Conservation (phyloP, 2,797 vertebrate genomes). For the Phalloptychus januarius region DNA sequence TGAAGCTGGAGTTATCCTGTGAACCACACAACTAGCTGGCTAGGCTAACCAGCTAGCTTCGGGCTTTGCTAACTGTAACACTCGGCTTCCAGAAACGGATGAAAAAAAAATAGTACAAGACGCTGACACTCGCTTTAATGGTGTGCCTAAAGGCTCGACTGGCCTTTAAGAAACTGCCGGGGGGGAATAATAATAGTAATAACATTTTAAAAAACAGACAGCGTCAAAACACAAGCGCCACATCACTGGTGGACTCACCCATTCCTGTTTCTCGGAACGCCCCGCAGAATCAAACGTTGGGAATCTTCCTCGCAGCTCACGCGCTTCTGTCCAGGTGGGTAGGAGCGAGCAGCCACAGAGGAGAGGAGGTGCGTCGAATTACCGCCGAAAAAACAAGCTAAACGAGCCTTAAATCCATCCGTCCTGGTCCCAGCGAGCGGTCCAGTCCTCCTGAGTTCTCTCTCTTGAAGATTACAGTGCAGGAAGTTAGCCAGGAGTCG, state of each 20-base stretch:
- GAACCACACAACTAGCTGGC: constrained; percentile 51
- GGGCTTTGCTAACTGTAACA: constrained; percentile 49
- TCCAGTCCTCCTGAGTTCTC: constrained; percentile 37
- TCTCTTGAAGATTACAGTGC: constrained; percentile 65
- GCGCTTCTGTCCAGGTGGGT: constrained; percentile 63
- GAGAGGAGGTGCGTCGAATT: constrained; percentile 24
- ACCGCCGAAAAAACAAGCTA: constrained; percentile 22
- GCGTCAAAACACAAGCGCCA: constrained; percentile 46
- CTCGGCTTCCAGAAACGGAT: neutral
- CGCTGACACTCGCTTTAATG: constrained; percentile 1
- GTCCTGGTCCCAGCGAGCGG: constrained; percentile 36
- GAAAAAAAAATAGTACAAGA: neutral
- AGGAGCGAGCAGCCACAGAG: constrained; percentile 18
- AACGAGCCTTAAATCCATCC: constrained; percentile 67
- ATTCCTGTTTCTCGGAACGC: constrained; percentile 72
- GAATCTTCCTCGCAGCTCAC: constrained; percentile 65
- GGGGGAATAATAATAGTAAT: neutral
- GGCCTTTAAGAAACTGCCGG: neutral
- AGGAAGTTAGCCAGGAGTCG: constrained; percentile 77
- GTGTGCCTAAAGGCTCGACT: neutral
- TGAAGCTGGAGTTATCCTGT: constrained; percentile 56
- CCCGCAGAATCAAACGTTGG: constrained; percentile 55
- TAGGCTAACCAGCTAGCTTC: constrained; percentile 61
- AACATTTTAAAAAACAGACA: neutral
- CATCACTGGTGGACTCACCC: constrained; percentile 81